phyloP scores from a whole-genome alignment of 2,888 invertebrate species.

The Lasioglossum zephyrum region DNA sequence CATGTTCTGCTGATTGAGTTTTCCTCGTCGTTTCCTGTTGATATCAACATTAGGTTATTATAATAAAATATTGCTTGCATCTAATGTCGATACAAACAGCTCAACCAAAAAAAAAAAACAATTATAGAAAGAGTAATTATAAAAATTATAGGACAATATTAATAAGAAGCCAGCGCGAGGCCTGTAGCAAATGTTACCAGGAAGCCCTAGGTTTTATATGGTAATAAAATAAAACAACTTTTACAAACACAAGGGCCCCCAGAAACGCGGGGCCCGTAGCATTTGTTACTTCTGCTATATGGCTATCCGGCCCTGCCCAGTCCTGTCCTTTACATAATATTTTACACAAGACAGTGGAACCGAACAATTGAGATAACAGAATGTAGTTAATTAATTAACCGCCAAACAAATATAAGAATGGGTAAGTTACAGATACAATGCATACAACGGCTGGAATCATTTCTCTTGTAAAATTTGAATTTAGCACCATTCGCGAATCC shows the following conservation, averaged over 20 bases:
- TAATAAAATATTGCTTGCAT: background rate
- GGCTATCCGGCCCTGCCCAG: background rate
- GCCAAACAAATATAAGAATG: background rate
- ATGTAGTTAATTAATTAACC: background rate
- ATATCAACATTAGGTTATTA: background rate
- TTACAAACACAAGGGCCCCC: no score
- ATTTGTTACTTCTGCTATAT: no score
- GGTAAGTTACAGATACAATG: background rate
- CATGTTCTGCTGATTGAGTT: constrained; percentile 32
- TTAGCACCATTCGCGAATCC: background rate
- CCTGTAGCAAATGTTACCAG: no score
- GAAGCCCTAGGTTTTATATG: no score
- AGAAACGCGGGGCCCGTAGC: no score
- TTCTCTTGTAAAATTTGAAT: background rate
- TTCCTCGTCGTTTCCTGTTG: background rate
- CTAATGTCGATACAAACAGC: no score
- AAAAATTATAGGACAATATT: background rate
- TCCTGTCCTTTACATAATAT: background rate
- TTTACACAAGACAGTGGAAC: background rate
- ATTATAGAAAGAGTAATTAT: background rate
- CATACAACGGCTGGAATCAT: background rate
- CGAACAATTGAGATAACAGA: background rate
- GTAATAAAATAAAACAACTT: no score
- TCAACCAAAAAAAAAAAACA: background rate
- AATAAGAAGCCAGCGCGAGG: no score